A percentile compares a stretch with the other conserved stretches of the same genome.
phyloP scores from a whole-genome alignment of 2,797 vertebrate species.

The Girardinus metallicus region DNA sequence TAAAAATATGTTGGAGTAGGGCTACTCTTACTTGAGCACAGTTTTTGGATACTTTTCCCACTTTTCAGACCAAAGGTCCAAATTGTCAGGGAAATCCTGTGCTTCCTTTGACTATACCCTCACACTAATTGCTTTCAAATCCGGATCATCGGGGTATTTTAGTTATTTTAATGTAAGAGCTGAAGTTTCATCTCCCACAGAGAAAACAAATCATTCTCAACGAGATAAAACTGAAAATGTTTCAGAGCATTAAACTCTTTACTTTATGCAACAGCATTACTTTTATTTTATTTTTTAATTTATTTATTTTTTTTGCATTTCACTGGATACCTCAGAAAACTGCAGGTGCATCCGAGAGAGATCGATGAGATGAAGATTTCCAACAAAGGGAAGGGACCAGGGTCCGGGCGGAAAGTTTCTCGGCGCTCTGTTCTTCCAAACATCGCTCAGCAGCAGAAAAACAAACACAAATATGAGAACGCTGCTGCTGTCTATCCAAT shows the following conservation, averaged over 20 bases:
- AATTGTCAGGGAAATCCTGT: not conserved
- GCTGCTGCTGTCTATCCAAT: slow-evolving; percentile 57
- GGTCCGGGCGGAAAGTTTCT: slow-evolving; percentile 81
- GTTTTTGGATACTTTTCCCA: too few relatives aligned
- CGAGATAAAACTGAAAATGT: not conserved
- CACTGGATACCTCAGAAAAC: slow-evolving; percentile 43
- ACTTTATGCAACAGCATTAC: not conserved
- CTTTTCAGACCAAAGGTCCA: not conserved
- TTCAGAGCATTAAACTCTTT: not conserved
- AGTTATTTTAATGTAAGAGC: not conserved
- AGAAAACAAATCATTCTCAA: not conserved
- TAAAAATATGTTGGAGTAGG: too few relatives aligned
- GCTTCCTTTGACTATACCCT: not conserved
- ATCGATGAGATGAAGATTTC: slow-evolving; percentile 57
- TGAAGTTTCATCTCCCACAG: not conserved
- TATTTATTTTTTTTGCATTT: not conserved
- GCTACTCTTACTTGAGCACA: too few relatives aligned
- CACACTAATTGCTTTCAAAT: not conserved
- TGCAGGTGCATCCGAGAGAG: slow-evolving; percentile 50
- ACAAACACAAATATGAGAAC: slow-evolving; percentile 61
- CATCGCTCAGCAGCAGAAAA: slow-evolving; percentile 67
- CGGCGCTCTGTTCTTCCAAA: slow-evolving; percentile 67
- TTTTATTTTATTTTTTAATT: too few relatives aligned
- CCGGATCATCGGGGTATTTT: not conserved
- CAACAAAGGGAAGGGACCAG: slow-evolving; percentile 71